Conservation (phyloP, 92 coral and sea anemone species). For the Siderastrea siderea region DNA sequence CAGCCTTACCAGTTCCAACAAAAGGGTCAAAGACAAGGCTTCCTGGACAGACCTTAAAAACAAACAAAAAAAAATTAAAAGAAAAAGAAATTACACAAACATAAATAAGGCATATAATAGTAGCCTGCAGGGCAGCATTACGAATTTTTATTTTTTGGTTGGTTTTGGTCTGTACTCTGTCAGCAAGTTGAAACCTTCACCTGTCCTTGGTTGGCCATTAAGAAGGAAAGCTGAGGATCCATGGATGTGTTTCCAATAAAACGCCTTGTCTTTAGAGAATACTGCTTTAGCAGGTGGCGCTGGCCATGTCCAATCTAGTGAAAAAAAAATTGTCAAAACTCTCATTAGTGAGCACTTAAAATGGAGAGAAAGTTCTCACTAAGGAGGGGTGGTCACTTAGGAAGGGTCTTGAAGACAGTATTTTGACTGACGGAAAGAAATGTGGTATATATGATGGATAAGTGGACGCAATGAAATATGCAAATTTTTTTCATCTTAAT, state of each 20-base stretch:
- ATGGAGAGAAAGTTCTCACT: neutral
- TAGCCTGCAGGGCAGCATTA: no score
- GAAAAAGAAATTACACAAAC: neutral
- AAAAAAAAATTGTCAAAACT: neutral
- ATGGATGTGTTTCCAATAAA: slow-evolving; percentile 99
- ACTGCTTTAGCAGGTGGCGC: slow-evolving; percentile 85
- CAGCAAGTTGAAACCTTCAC: slow-evolving; percentile 38
- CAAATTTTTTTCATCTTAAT: no score
- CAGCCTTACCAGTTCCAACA: slow-evolving; percentile 84
- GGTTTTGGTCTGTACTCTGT: neutral
- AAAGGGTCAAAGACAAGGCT: slow-evolving; percentile 89
- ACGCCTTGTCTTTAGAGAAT: slow-evolving; percentile 88
- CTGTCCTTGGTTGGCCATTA: slow-evolving; percentile 98
- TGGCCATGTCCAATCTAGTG: slow-evolving; percentile 92
- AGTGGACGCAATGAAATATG: no score
- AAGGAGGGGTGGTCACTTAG: no score
- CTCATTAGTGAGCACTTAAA: no score
- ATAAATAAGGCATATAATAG: no score
- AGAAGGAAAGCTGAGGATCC: slow-evolving; percentile 95
- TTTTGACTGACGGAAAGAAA: no score
- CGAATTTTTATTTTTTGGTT: neutral
- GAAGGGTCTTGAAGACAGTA: no score
- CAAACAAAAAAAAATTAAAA: neutral
- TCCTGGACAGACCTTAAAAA: slow-evolving; percentile 80
- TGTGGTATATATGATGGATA: no score